phyloP scores from a whole-genome alignment of 2,113 vertebrate genomes.

The Ciconia stormi region DNA sequence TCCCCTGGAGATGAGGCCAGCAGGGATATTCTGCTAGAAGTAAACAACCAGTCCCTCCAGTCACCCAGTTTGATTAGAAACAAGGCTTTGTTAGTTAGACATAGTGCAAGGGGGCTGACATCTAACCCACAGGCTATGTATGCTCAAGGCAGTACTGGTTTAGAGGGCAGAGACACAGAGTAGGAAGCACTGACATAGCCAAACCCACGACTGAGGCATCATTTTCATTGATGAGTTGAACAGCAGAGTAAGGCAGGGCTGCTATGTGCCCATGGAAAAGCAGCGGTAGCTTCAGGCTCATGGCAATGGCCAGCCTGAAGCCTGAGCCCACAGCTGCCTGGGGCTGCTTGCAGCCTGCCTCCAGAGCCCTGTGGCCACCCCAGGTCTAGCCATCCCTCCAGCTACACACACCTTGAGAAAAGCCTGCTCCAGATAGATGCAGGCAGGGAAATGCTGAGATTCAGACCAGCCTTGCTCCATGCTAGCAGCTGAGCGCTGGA shows the following conservation, averaged over 20 bases:
- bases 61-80: not conserved
- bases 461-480: not conserved
- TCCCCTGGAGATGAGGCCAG: not conserved
- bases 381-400: not conserved
- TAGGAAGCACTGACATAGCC: not conserved
- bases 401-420: not conserved
- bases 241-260: not conserved
- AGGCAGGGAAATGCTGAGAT: not conserved
- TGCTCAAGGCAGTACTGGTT: not conserved
- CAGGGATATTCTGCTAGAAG: not conserved
- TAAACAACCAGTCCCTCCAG: not conserved
- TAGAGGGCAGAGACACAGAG: not conserved
- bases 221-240: not conserved
- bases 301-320: not conserved
- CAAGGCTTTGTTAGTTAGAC: accelerated
- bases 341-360: not conserved
- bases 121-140: not conserved
- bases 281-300: not conserved
- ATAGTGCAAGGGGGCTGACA: not conserved
- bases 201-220: not conserved
- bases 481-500: not conserved
- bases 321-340: not conserved
- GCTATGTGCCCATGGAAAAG: not conserved
- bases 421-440: not conserved
- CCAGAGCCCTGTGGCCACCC: not conserved